Evolutionary conservation across 2,797 vertebrate species (phyloP).

Genomic region (Furcifer pardalis): DNA sequence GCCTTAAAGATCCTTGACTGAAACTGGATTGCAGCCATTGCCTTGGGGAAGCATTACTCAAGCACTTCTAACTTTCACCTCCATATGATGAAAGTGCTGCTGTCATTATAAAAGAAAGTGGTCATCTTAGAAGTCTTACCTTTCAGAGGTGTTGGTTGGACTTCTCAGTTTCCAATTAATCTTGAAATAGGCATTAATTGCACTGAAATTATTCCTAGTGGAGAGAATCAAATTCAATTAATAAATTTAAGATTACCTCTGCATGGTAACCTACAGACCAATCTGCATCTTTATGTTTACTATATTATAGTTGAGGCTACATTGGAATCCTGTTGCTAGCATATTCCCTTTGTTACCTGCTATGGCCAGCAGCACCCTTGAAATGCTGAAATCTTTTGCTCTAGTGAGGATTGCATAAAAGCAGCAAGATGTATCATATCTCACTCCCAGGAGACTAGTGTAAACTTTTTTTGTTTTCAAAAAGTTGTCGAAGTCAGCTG

Average conservation of each 20-base stretch:
- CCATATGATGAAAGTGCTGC: slow-evolving; percentile 28
- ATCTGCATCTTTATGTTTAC: neutral
- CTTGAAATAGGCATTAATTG: slow-evolving; percentile 40
- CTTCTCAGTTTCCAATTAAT: slow-evolving; percentile 1
- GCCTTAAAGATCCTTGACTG: neutral
- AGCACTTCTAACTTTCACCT: neutral
- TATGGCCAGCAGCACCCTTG: neutral
- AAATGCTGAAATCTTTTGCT: neutral
- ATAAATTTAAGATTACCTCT: slow-evolving; percentile 4
- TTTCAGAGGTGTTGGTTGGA: neutral
- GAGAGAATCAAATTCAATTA: slow-evolving; percentile 40
- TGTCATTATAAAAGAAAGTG: neutral
- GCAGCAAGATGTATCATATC: neutral
- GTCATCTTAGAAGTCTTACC: neutral
- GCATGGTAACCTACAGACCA: neutral
- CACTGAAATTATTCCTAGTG: slow-evolving; percentile 45
- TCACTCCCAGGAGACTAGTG: neutral
- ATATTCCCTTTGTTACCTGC: slow-evolving; percentile 57
- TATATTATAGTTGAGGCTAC: neutral
- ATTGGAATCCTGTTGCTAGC: neutral
- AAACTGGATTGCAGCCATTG: slow-evolving; percentile 38
- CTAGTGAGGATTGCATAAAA: neutral
- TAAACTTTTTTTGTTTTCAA: neutral
- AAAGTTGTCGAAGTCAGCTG: neutral
- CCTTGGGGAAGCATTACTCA: slow-evolving; percentile 53